Conservation (phyloP, 2,113 vertebrate species). For the Pollimyrus isidori region DNA sequence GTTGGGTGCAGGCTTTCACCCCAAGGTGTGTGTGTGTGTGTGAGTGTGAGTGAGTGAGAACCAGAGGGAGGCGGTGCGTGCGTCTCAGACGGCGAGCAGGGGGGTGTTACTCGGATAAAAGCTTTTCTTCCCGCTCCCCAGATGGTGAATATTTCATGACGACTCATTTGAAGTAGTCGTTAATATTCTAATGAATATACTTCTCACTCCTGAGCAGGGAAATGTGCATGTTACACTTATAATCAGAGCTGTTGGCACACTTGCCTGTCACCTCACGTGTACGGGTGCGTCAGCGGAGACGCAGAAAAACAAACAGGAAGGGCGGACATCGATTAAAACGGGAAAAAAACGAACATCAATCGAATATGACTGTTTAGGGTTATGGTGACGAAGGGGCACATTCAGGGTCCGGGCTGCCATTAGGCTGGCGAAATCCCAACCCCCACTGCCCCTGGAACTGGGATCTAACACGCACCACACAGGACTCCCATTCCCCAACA, state of each 20-base stretch:
- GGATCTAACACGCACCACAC: not conserved
- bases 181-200: slow-evolving; percentile 9
- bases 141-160: slow-evolving; percentile 14
- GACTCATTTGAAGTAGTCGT: slow-evolving; percentile 15
- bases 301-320: not conserved
- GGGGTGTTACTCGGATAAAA: slow-evolving; percentile 20
- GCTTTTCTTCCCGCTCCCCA: slow-evolving; percentile 7
- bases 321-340: not conserved
- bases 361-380: not conserved
- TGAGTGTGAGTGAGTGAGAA: not conserved
- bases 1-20: not conserved
- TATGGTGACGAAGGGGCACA: not conserved
- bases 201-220: not conserved
- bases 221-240: not conserved
- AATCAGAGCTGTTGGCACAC: not conserved
- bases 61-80: not conserved
- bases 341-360: not conserved
- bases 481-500: not conserved
- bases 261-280: not conserved
- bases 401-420: not conserved
- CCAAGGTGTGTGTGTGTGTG: not conserved
- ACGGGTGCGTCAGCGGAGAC: not conserved
- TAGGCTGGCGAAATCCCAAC: not conserved
- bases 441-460: not conserved
- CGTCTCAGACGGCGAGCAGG: not conserved